Percentiles rank a stretch among this genome's conserved stretches.
phyloP scores from a whole-genome alignment of 2,888 invertebrate genomes.

The Atrina japonica region DNA sequence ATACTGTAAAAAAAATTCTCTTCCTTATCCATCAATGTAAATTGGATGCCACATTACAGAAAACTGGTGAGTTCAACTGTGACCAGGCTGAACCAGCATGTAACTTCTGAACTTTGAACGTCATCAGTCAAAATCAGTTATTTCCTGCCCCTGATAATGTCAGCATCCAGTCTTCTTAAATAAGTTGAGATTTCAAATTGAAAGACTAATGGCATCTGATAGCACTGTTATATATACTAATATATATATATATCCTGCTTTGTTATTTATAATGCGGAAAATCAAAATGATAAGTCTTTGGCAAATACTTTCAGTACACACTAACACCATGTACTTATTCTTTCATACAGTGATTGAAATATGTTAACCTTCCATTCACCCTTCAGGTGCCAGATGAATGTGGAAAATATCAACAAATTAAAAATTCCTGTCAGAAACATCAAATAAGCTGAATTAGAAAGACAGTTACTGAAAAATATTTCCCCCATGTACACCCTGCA shows the following conservation, averaged over 20 bases:
- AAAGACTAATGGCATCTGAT: slow-evolving; percentile 47
- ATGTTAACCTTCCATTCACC: slow-evolving; percentile 15
- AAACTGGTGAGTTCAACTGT: no score
- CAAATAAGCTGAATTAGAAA: no score
- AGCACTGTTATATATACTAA: slow-evolving; percentile 28
- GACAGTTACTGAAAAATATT: not conserved
- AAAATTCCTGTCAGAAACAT: not conserved
- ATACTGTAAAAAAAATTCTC: no score
- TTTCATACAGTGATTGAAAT: slow-evolving; percentile 5
- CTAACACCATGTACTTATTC: not conserved
- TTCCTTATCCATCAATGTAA: no score
- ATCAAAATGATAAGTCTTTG: slow-evolving; percentile 24
- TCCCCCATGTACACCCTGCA: slow-evolving; percentile 22
- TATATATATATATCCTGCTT: slow-evolving; percentile 31
- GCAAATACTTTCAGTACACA: slow-evolving; percentile 20
- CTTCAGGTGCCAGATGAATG: slow-evolving; percentile 5
- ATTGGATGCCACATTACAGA: no score
- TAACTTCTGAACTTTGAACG: no score
- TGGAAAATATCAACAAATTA: slow-evolving; percentile 6
- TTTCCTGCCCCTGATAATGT: no score
- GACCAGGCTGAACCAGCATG: no score
- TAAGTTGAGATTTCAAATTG: slow-evolving; percentile 44
- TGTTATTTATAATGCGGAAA: slow-evolving; percentile 7
- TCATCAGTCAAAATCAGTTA: no score
- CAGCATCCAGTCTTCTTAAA: slow-evolving; percentile 12